These are phyloP conservation scores for Druon quercuslanigerum DNA, from an alignment of 1,140 invertebrate genomes.

Conservation along the genomic window DNA sequence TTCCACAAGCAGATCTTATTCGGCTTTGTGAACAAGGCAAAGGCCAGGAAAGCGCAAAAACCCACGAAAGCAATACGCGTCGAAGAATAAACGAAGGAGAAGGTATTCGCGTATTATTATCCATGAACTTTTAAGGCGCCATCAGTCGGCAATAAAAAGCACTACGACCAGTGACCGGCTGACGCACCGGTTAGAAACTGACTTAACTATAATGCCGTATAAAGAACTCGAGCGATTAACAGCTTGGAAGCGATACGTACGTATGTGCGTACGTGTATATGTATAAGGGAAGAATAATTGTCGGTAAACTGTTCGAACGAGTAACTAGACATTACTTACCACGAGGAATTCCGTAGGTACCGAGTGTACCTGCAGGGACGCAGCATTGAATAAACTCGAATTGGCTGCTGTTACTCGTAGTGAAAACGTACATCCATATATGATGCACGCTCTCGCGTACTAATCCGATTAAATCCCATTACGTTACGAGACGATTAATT, in stretches of 20 bases:
- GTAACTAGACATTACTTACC: slow-evolving; percentile 59
- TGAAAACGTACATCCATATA: slow-evolving; percentile 43
- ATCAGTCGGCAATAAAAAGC: slow-evolving; percentile 59
- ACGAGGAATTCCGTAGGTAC: slow-evolving; percentile 47
- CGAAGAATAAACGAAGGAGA: slow-evolving; percentile 35
- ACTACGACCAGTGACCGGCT: slow-evolving; percentile 32
- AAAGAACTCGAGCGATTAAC: slow-evolving; percentile 65
- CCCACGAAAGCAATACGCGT: slow-evolving; percentile 40
- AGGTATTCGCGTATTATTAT: slow-evolving; percentile 62
- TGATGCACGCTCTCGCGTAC: slow-evolving; percentile 48
- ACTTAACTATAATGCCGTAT: slow-evolving; percentile 53
- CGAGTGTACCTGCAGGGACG: slow-evolving; percentile 23
- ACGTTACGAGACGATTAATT: slow-evolving; percentile 56
- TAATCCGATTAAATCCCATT: slow-evolving; percentile 65
- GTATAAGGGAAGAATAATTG: slow-evolving; percentile 58
- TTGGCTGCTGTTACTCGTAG: slow-evolving; percentile 37
- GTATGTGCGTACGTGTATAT: slow-evolving; percentile 33
- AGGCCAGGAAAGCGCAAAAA: slow-evolving; percentile 33
- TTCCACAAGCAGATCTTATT: slow-evolving; percentile 22
- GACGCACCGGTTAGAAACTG: slow-evolving; percentile 39
- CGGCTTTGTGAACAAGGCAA: slow-evolving; percentile 28
- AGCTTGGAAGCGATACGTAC: slow-evolving; percentile 54
- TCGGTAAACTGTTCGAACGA: slow-evolving; percentile 62
- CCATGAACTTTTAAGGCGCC: slow-evolving; percentile 62
- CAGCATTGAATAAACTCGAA: slow-evolving; percentile 57